phyloP scores from a whole-genome alignment of 2,797 vertebrate genomes.

The Dicrostonyx torquatus region DNA sequence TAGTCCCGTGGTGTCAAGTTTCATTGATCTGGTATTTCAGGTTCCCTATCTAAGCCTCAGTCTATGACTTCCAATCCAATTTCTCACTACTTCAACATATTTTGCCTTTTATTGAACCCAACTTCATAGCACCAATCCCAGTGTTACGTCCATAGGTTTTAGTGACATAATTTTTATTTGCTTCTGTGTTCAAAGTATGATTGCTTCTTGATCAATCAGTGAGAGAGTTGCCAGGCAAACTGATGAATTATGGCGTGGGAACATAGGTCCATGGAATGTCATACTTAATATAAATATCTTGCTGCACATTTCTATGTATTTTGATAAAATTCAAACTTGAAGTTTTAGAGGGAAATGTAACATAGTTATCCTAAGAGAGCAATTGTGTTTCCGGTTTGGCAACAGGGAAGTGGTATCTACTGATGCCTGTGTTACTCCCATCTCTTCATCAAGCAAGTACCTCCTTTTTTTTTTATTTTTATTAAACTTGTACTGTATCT shows the following conservation, averaged over 20 bases:
- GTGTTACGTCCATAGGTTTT: neutral
- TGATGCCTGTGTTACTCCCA: neutral
- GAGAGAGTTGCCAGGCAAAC: neutral
- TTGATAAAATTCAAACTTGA: neutral
- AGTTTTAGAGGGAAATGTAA: neutral
- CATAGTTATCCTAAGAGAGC: neutral
- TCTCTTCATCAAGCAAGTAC: neutral
- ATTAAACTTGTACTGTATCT: neutral
- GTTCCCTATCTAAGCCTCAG: neutral
- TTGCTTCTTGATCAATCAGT: neutral
- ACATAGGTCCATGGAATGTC: neutral
- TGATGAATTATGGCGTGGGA: neutral
- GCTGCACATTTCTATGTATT: neutral
- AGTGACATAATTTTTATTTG: neutral
- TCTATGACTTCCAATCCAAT: neutral
- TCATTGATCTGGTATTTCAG: neutral
- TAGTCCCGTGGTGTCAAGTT: neutral
- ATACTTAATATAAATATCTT: neutral
- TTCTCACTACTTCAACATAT: neutral
- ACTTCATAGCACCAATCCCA: neutral
- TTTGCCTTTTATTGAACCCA: neutral
- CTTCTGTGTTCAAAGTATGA: neutral
- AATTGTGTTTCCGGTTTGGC: neutral
- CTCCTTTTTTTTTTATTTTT: neutral
- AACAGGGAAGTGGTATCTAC: neutral